Base-by-base conservation (phyloP, 2,888 invertebrate genomes). In the Chloromyia formosa region DNA sequence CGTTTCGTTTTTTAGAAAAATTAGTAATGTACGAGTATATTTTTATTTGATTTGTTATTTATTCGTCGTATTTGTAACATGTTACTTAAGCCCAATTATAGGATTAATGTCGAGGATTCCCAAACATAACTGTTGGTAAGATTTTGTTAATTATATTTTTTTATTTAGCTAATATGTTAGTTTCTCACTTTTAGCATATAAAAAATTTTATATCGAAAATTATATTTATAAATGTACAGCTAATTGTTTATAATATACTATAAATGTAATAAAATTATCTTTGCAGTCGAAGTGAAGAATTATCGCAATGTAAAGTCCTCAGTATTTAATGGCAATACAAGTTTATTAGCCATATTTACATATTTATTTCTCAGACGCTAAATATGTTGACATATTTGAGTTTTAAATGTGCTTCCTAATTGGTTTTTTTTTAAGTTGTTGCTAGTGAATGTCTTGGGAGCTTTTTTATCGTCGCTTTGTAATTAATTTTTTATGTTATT, bases 1-100 rank as follows among this genome's bases (percentile, higher is more conserved):
- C 56, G 42, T 56, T 56, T 18, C 40, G 42, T 56, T 71, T 71
- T 71, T 56, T 71, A 71, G 71, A 12, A 18, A 35, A 40, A 35
- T 42, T 71, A 23, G 58, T 40, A 16, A 20, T 14, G n/a, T n/a
- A n/a, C n/a, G n/a, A 14, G 20, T 40, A n/a, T 40, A 20, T 20
- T 56, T 40, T 20, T 40, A 56, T 35, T 35, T 71, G 40, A n/a
- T n/a, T n/a, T n/a, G 56, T 71, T 71, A 53, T 71, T 42, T 58
- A 23, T 18, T 71, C 40, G 18, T 58, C 58, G 71, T 71, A 35
- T 35, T 56, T 71, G 71, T 58, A 58, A 71, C 42, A 23, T 49
- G 66, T 71, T 35, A 56, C 12, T 3, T 71, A 71, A 53, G 16
- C 16, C 10, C 18, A 10, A 18, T 56, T 56, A n/a, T 71, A 56